phyloP scores from a whole-genome alignment of 2,888 invertebrate species.

The Tachina fera region DNA sequence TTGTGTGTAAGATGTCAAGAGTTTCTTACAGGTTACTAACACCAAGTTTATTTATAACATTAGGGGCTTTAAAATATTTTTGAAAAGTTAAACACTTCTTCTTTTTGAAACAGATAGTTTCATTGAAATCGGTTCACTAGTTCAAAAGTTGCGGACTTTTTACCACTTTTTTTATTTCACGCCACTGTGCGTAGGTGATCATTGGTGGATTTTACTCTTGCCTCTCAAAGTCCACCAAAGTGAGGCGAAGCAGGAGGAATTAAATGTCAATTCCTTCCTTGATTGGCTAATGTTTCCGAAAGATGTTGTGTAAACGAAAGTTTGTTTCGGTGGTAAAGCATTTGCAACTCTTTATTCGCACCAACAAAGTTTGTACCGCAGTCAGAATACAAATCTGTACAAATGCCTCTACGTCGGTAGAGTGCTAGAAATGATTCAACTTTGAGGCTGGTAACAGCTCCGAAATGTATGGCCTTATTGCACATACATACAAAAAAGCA shows the following conservation, averaged over 20 bases:
- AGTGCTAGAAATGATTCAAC: conserved; percentile 44
- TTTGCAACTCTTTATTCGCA: conserved; percentile 37
- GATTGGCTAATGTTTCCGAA: conserved; percentile 18
- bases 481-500: conserved; percentile 57
- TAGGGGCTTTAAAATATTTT: too few relatives aligned
- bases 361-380: conserved; percentile 51
- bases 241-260: conserved; percentile 44
- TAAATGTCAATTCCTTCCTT: conserved; percentile 42
- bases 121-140: too few relatives aligned
- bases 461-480: conserved; percentile 49
- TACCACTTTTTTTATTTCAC: too few relatives aligned
- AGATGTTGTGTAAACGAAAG: conserved; percentile 12
- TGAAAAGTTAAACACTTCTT: too few relatives aligned
- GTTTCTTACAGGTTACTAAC: too few relatives aligned
- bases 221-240: too few relatives aligned
- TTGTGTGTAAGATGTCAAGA: too few relatives aligned
- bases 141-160: too few relatives aligned
- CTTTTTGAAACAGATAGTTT: too few relatives aligned
- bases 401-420: conserved; percentile 18
- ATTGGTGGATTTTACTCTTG: too few relatives aligned
- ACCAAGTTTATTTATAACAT: too few relatives aligned
- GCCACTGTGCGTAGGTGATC: too few relatives aligned
- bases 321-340: conserved; percentile 24
- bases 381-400: conserved; percentile 41
- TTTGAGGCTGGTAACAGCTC: conserved; percentile 11